Conservation (phyloP, 2,888 invertebrate genomes). For the Bimastos eiseni region DNA sequence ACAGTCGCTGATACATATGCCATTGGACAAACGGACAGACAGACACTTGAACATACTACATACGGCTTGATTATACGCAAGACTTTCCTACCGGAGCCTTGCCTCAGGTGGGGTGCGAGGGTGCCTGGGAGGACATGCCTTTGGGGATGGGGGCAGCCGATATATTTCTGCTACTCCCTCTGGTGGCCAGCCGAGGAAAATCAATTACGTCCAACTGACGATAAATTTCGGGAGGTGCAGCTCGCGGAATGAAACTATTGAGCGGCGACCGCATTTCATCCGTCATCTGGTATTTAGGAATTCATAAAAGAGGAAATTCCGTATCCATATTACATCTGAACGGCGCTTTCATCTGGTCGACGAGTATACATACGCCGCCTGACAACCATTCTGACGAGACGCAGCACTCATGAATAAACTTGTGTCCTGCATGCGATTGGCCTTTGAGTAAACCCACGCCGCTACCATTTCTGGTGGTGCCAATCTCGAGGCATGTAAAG, state of each 20-base stretch:
- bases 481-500: no score
- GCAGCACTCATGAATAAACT: no score
- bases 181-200: neutral
- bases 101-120: no score
- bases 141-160: neutral
- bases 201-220: neutral
- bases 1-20: no score
- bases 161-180: neutral
- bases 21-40: no score
- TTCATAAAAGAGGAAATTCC: neutral
- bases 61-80: neutral
- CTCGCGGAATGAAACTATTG: neutral
- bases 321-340: neutral
- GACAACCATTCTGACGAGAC: neutral
- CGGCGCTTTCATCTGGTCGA: no score
- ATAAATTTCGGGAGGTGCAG: neutral
- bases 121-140: neutral
- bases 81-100: neutral
- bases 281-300: neutral
- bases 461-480: no score
- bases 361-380: neutral
- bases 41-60: no score
- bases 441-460: no score
- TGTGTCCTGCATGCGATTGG: no score
- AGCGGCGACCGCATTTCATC: neutral